Evolutionary conservation across 2,113 vertebrate species (phyloP), one percentile per base, ranked within the genome.

Genomic region (Barbus barbus): DNA sequence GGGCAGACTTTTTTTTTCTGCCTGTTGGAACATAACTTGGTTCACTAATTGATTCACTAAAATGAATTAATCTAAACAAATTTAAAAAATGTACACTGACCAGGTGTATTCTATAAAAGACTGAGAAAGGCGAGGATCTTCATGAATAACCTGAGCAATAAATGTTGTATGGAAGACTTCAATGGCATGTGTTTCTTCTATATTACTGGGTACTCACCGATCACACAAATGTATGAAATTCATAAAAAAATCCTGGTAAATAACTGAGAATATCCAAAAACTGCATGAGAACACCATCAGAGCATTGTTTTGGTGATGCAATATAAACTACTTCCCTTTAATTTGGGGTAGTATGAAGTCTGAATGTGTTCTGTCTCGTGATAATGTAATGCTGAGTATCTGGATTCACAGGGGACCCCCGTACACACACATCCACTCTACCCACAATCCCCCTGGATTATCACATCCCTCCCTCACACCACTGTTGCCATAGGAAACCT

Each of bases 401-500:
- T 93, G 92, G 92, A 93, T 88, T 89, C 88, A 91, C 89, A 48
- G 86, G 78, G 74, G 73, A 81, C 38, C 83, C 83, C 83, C 84
- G 3, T 18, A 72, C 48, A 41, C 80, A 61, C 74, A 86, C 69
- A 75, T 53, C 48, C 20, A 14, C 56, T 78, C 53, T 78, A 78
- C 65, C 36, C 56, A 85, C 38, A 76, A 78, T 75, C 65, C 72
- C 80, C 31, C 26, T 61, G 93, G 93, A 92, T 94, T 93, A 89
- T 90, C 86, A 90, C 94, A 93, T 94, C 91, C 91, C 90, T 93
- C 87, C 83, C 91, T 91, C 90, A 91, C 89, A 91, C 88, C 78
- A 67, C 89, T 87, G 93, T 95, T 93, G 92, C 92, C 92, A 93
- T 95, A 91, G 94, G 91, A 92, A 94, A 84, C 71, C 92, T 80